Evolutionary conservation across 2,888 invertebrate species (phyloP), one percentile per base, ranked within the genome.

Genomic region (Ischnura elegans): DNA sequence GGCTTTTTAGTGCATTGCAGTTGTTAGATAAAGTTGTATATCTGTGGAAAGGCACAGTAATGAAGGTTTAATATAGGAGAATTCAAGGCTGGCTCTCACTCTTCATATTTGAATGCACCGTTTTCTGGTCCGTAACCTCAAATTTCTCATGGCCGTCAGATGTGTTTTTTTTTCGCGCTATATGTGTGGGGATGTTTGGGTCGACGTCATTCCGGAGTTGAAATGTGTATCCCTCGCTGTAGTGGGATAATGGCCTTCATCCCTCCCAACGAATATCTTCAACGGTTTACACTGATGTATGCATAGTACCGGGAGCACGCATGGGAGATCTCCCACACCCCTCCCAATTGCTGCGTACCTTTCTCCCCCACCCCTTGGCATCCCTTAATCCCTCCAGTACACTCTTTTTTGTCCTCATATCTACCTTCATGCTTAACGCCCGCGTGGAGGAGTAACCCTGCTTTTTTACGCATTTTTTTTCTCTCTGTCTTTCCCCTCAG

Each of bases 401-500:
- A n/a, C 90, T 55, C 90, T 55, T 90, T 61, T 61, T 43, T 90
- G 55, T 90, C 90, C 61, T 90, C 90, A 61, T 90, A 51, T 51
- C 13, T 51, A 90, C 61, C 86, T 86, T 43, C 61, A 61, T 61
- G 61, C 66, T 61, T 61, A 61, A 90, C 61, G 43, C 55, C 36
- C 76, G 76, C 16, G 76, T 29, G 36, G 76, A 76, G 76, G 25
- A 19, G 16, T 13, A 51, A 51, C 76, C 36, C 76, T 29, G n/a
- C 76, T 36, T 76, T 36, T 61, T 61, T 25, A 61, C 8, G 61
- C 8, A 76, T 76, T 8, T 76, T 76, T 76, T 36, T 66, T 29
- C 76, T 25, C 76, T 13, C 76, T n/a, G 36, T 29, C 76, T 76
- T 25, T 61, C 25, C 61, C 61, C 61, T 5, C 61, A 25, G 21